phyloP scores from a whole-genome alignment of 2,113 vertebrate genomes.

The Phyllopteryx taeniolatus region DNA sequence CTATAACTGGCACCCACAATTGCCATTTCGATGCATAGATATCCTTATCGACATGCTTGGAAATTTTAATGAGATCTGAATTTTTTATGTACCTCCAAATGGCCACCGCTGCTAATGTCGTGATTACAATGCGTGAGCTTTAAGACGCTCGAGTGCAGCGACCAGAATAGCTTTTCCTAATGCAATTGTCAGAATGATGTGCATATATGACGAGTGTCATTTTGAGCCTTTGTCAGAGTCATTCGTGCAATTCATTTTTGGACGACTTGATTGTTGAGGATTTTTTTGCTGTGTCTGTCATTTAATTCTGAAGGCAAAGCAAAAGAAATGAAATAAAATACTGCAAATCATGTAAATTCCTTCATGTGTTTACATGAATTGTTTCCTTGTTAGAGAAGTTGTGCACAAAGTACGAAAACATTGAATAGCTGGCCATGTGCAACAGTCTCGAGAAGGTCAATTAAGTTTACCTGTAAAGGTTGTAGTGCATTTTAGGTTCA shows the following conservation, averaged over 20 bases:
- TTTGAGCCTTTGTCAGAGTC: constrained; percentile 31
- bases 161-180: constrained; percentile 36
- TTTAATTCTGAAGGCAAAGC: constrained; percentile 1
- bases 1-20: constrained; percentile 50
- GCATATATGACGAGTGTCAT: constrained; percentile 29
- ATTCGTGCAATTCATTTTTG: constrained; percentile 38
- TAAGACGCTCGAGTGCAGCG: constrained; percentile 27
- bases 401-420: too few relatives aligned
- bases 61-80: constrained; percentile 69
- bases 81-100: constrained; percentile 70
- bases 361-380: too few relatives aligned
- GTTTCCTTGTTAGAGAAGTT: too few relatives aligned
- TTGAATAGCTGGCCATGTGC: too few relatives aligned
- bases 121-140: constrained; percentile 48
- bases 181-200: background rate
- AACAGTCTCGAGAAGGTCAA: too few relatives aligned
- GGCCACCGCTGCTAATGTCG: constrained; percentile 45
- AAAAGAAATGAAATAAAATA: background rate
- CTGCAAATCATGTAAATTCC: background rate
- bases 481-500: too few relatives aligned
- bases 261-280: constrained; percentile 29
- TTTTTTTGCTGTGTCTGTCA: constrained; percentile 23
- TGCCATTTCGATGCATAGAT: constrained; percentile 65
- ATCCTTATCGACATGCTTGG: constrained; percentile 47
- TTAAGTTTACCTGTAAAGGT: too few relatives aligned